Base-by-base conservation (phyloP, 2,888 invertebrate genomes). In the Bellardia bayeri region DNA sequence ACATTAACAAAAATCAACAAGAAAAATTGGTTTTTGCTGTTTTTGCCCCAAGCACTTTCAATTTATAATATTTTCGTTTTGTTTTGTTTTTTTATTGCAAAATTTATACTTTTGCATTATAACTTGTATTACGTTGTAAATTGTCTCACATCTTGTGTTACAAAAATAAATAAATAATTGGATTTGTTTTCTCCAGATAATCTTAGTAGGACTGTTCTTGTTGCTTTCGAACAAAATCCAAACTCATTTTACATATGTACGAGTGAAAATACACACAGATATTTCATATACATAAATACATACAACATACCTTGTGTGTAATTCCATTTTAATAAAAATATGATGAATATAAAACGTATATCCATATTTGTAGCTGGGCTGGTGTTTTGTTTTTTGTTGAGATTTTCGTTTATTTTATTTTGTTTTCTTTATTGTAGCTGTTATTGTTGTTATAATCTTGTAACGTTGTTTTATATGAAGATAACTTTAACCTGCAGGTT, bases 241-340 rank as follows among this genome's bases (percentile, higher is more conserved):
- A 69, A 51, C 51, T 51, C n/a, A n/a, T 45, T 51, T 45, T 51
- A 54, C 37, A 56, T 23, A 56, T 37, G 37, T 6, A 6, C 6
- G 5, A 37, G 6, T 37, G 23, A 14, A 49, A 56, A 61, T 61
- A 61, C 4, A 37, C 1, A n/a, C 7, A n/a, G 7, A n/a, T n/a
- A 37, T 63, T 45, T 49, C 37, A n/a, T 14, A 51, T 23, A 58
- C 13, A 45, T 23, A 42, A 63, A 14, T 13, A 42, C 5, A 30
- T 3, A 54, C 2, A 30, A 89, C 92, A 89, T 91, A 92, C 92
- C 92, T 92, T 92, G 91, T 88, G 90, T 91, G 91, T 91, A 90
- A 89, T 91, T 92, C 92, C 91, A 92, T 90, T 92, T 92, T 89
- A 92, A 90, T 89, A 92, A 90, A 89, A 92, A 91, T 88, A 92